Conservation (phyloP, 2,113 vertebrate genomes). For the Columbina picui region DNA sequence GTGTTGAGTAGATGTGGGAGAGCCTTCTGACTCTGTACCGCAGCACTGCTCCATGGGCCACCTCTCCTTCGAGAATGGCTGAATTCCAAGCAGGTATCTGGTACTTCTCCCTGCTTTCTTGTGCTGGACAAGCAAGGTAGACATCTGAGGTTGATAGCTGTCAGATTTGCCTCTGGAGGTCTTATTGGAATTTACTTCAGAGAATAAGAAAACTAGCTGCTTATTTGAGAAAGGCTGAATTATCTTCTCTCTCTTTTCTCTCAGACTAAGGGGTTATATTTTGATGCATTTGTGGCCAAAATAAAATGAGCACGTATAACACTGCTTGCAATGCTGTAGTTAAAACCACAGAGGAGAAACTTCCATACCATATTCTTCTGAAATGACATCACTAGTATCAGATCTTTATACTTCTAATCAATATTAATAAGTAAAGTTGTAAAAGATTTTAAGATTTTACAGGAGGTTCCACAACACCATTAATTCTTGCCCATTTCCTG, state of each 20-base stretch:
- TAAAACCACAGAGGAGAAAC: neutral
- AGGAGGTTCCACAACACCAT: neutral
- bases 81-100: neutral
- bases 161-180: neutral
- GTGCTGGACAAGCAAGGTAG: neutral
- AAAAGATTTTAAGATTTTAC: neutral
- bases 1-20: neutral
- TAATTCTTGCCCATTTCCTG: neutral
- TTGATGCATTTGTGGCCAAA: neutral
- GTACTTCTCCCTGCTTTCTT: neutral
- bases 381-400: neutral
- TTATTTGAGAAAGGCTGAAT: neutral
- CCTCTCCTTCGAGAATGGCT: neutral
- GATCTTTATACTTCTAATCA: neutral
- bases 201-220: neutral
- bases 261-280: neutral
- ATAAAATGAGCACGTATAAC: neutral
- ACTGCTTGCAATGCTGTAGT: neutral
- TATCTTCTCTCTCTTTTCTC: neutral
- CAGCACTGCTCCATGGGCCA: fast-evolving
- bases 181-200: neutral
- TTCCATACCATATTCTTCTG: neutral
- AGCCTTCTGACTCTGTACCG: neutral
- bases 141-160: neutral
- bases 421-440: neutral